Percentiles rank a stretch among this genome's conserved stretches.
Evolutionary conservation across 2,797 vertebrate species (phyloP).

Genomic region (Hemibagrus guttatus): DNA sequence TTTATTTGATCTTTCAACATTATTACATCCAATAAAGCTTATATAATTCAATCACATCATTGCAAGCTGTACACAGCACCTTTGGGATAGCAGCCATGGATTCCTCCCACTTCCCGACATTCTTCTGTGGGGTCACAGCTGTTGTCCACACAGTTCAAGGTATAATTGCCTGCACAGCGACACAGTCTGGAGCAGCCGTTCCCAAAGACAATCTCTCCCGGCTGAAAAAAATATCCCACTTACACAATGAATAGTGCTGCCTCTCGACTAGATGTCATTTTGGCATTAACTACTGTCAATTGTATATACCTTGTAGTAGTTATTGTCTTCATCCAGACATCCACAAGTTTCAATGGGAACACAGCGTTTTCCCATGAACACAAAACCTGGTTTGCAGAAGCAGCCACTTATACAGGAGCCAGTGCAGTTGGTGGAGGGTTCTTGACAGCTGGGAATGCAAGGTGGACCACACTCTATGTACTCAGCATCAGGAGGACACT

Average conservation of each 20-base stretch:
- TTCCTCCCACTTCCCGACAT: slow-evolving; percentile 69
- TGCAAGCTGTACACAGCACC: slow-evolving; percentile 58
- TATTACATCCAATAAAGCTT: background rate
- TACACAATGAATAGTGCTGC: background rate
- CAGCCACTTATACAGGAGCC: slow-evolving; percentile 72
- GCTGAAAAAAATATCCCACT: slow-evolving; percentile 53
- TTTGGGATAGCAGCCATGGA: slow-evolving; percentile 75
- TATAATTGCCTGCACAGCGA: slow-evolving; percentile 77
- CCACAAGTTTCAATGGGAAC: slow-evolving; percentile 73
- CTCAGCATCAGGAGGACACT: too few species aligned
- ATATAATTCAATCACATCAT: background rate
- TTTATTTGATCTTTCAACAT: background rate
- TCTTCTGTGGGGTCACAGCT: slow-evolving; percentile 74
- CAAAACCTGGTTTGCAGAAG: slow-evolving; percentile 79
- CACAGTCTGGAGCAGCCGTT: slow-evolving; percentile 74
- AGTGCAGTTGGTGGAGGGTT: slow-evolving; percentile 74
- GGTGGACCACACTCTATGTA: slow-evolving; percentile 29
- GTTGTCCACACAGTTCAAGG: slow-evolving; percentile 74
- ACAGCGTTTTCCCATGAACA: slow-evolving; percentile 71
- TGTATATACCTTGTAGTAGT: slow-evolving; percentile 73
- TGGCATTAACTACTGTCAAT: too few species aligned
- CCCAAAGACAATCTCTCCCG: slow-evolving; percentile 68
- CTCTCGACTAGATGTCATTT: background rate
- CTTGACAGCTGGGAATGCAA: slow-evolving; percentile 73
- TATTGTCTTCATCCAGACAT: slow-evolving; percentile 74